Evolutionary conservation across 1,140 invertebrate species (phyloP).

Genomic region (Oryzaephilus surinamensis): DNA sequence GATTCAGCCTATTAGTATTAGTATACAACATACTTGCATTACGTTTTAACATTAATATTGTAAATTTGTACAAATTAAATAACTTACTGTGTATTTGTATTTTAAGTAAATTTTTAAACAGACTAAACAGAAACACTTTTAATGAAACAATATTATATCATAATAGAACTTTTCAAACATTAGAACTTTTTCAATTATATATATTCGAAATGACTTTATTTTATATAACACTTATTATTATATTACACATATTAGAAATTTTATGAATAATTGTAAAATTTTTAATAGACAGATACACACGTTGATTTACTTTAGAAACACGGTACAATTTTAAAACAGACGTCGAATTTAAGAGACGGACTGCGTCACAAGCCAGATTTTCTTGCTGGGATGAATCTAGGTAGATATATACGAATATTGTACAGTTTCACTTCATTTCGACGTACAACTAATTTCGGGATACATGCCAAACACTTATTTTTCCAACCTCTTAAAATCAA

Average conservation of each 20-base stretch:
- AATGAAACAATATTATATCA: neutral
- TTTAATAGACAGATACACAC: constrained; percentile 12
- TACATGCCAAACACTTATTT: constrained; percentile 19
- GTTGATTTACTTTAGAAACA: too few species aligned
- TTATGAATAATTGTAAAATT: neutral
- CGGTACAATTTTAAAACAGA: too few species aligned
- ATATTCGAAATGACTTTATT: constrained; percentile 4
- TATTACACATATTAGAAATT: neutral
- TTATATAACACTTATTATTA: constrained; percentile 1
- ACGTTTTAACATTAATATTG: constrained; percentile 13
- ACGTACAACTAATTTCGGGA: constrained; percentile 12
- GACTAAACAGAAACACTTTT: neutral
- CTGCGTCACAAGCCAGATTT: constrained; percentile 8
- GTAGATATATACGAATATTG: constrained; percentile 2
- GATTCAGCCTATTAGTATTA: constrained; percentile 14
- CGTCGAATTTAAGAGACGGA: constrained; percentile 6
- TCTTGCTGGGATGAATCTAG: neutral
- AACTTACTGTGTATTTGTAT: constrained; percentile 14
- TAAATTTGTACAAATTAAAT: constrained; percentile 5
- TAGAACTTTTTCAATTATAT: neutral
- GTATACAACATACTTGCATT: too few species aligned
- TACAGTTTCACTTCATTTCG: too few species aligned
- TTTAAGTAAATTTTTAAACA: neutral
- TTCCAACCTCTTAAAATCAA: constrained; percentile 14
- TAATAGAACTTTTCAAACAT: neutral